Conservation (phyloP, 2,888 invertebrate species). For the Tholera decimalis region DNA sequence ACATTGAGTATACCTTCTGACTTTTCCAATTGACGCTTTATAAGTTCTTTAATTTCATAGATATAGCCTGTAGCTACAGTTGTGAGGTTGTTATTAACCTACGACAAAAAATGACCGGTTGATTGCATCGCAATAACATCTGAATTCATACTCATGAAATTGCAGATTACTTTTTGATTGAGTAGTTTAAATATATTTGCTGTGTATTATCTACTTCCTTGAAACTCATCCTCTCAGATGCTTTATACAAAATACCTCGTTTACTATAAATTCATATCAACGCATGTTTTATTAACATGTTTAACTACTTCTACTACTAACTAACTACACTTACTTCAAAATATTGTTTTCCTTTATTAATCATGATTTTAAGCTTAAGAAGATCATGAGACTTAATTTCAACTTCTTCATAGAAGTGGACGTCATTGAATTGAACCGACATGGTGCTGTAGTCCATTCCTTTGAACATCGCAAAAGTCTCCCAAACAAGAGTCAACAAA, state of each 20-base stretch:
- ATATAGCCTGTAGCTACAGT: slow-evolving; percentile 34
- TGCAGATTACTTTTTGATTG: too few relatives aligned
- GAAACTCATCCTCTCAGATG: too few relatives aligned
- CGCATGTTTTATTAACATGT: too few relatives aligned
- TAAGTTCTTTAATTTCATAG: background rate
- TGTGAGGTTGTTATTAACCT: slow-evolving; percentile 22
- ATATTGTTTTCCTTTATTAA: slow-evolving; percentile 38
- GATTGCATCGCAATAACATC: too few relatives aligned
- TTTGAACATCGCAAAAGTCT: slow-evolving; percentile 70
- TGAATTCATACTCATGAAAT: too few relatives aligned
- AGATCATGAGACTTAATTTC: slow-evolving; percentile 84
- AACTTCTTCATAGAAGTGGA: slow-evolving; percentile 41
- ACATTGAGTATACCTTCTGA: background rate
- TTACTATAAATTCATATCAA: too few relatives aligned
- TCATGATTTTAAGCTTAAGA: slow-evolving; percentile 89
- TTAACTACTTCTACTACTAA: too few relatives aligned
- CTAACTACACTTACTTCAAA: slow-evolving; percentile 39
- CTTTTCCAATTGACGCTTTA: background rate
- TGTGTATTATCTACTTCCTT: too few relatives aligned
- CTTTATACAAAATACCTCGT: too few relatives aligned
- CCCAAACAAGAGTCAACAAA: slow-evolving; percentile 85
- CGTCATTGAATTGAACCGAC: slow-evolving; percentile 30
- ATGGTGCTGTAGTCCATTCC: slow-evolving; percentile 31
- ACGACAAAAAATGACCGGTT: background rate
- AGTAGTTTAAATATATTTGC: too few relatives aligned